Evolutionary conservation across 2,888 invertebrate species (phyloP).

Genomic region (Oscheius sp.): DNA sequence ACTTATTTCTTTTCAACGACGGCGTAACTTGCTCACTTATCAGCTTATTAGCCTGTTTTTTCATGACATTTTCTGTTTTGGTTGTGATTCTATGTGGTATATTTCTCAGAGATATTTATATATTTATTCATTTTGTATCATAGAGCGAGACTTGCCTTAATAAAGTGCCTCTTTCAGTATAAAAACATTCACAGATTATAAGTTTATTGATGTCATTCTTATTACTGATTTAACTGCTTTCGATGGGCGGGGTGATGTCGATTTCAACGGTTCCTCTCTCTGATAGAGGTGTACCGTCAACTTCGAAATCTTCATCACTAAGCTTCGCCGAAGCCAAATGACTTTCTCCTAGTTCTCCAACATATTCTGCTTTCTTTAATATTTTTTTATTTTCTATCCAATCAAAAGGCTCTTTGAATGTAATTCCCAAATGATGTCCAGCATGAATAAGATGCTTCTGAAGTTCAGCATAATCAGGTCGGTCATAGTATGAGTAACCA

Average conservation of each 20-base stretch:
- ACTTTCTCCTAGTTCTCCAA: constrained; percentile 58
- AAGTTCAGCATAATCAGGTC: constrained; percentile 52
- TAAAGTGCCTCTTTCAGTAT: constrained; percentile 3
- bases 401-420: constrained; percentile 53
- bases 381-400: constrained; percentile 52
- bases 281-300: constrained; percentile 8
- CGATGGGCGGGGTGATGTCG: constrained; percentile 15
- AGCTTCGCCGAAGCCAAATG: constrained; percentile 47
- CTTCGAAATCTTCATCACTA: neutral
- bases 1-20: too few species aligned
- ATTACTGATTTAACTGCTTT: too few species aligned
- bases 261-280: constrained; percentile 1
- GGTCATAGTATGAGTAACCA: constrained; percentile 41
- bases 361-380: constrained; percentile 47
- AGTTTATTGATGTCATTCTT: too few species aligned
- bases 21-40: constrained; percentile 10
- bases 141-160: constrained; percentile 22
- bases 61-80: neutral
- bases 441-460: constrained; percentile 42
- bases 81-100: constrained; percentile 14
- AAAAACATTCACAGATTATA: too few species aligned
- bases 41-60: too few species aligned
- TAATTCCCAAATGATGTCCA: constrained; percentile 40
- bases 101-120: constrained; percentile 19
- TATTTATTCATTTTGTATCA: constrained; percentile 16